phyloP scores from a whole-genome alignment of 2,113 vertebrate species.

The Hyperopisus bebe region DNA sequence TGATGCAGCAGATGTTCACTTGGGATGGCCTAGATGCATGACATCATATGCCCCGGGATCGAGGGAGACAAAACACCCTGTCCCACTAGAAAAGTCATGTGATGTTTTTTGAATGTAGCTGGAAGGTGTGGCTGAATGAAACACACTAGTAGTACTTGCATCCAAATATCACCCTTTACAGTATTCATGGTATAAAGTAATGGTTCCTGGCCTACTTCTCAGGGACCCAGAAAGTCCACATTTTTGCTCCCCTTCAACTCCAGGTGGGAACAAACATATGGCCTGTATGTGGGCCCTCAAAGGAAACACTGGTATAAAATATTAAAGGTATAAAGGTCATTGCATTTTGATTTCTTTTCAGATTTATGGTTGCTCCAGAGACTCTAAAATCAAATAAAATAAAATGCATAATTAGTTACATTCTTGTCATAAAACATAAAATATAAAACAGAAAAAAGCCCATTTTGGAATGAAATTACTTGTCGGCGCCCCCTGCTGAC shows the following conservation, averaged over 20 bases:
- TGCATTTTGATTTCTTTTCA: background rate
- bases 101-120: background rate
- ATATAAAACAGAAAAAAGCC: background rate
- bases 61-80: background rate
- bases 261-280: background rate
- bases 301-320: background rate
- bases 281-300: background rate
- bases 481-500: too few relatives aligned
- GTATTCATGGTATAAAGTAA: background rate
- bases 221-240: background rate
- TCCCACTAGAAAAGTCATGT: background rate
- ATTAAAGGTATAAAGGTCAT: background rate
- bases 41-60: background rate
- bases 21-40: background rate
- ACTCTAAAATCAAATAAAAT: background rate
- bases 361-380: background rate
- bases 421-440: background rate
- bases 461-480: background rate
- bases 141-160: background rate
- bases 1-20: background rate
- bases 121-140: background rate
- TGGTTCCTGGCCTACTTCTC: background rate
- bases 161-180: background rate
- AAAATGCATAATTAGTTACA: background rate
- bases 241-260: background rate